Base-by-base conservation (phyloP, 2,797 vertebrate genomes). In the Halcyon smyrnensis region DNA sequence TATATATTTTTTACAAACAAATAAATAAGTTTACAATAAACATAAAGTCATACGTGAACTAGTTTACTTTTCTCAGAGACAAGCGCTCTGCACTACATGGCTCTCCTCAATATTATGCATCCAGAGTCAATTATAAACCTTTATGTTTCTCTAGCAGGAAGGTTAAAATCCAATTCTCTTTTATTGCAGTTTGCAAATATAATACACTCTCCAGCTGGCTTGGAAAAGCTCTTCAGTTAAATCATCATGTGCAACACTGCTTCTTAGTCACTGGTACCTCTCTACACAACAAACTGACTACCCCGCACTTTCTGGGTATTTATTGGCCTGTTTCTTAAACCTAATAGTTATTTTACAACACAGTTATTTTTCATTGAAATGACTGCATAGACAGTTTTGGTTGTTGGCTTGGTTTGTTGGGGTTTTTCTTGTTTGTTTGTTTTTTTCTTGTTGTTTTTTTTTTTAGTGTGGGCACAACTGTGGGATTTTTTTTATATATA, bases 151-250 rank as follows among this genome's bases (percentile, higher is more conserved):
- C 50, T 75, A 89, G 59, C 64, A 94, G 78, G 48, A 90, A 85
- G 88, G 91, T 92, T 93, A 85, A 94, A 95, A 97, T 93, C 80
- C 75, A 83, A 78, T 96, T 95, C 64, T 54, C 30, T 89, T 94
- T 91, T 93, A 95, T 80, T 89, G 71, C 91, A 62, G 84, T 92
- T 95, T 92, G 64, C 77, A 84, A 92, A 85, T 80, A 91, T 69
- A 84, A 87, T 86, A 91, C 45, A 85, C 41, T 88, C 69, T 93
- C 70, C 85, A 90, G 39, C 59, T 92, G 84, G 27, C 78, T 78
- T 89, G 81, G 89, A 76, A 94, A 94, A 93, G 39, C 43, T 86
- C 54, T 69, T 95, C 84, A n/a, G 48, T 57, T 95, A 90, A 95
- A 97, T 94, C 80, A 95, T 69, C 54, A 70, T 39, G 87, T 67